These are phyloP conservation scores for Neelides sp. DNA, from an alignment of 1,140 invertebrate species.

Conservation along the genomic window DNA sequence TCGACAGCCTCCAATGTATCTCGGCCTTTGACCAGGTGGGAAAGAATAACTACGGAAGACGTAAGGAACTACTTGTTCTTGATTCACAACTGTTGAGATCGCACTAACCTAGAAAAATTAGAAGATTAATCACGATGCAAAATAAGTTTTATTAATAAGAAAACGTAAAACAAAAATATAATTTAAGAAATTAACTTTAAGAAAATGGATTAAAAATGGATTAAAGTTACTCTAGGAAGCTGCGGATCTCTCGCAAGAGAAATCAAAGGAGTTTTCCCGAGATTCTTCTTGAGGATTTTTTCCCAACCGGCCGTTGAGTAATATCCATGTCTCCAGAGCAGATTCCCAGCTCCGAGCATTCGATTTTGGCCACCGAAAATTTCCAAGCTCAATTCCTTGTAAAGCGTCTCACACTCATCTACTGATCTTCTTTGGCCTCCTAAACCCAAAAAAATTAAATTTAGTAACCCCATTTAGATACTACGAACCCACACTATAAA, in stretches of 20 bases:
- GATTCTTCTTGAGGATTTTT: slow-evolving; percentile 56
- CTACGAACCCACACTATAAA: background rate
- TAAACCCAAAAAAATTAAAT: slow-evolving; percentile 32
- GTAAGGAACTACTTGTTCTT: slow-evolving; percentile 63
- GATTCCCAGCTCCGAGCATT: slow-evolving; percentile 57
- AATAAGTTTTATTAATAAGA: background rate
- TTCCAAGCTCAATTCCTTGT: slow-evolving; percentile 53
- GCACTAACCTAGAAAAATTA: slow-evolving; percentile 49
- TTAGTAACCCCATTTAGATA: slow-evolving; percentile 19
- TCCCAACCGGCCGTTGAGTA: slow-evolving; percentile 82
- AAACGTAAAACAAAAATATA: background rate
- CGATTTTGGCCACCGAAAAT: slow-evolving; percentile 60
- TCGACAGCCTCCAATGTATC: slow-evolving; percentile 62
- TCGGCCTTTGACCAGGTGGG: slow-evolving; percentile 56
- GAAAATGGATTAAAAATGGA: slow-evolving; percentile 3
- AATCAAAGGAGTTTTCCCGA: slow-evolving; percentile 54
- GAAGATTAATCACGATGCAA: background rate
- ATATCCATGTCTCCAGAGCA: slow-evolving; percentile 77
- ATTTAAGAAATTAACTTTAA: slow-evolving; percentile 5
- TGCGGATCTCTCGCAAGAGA: slow-evolving; percentile 46
- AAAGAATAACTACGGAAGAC: slow-evolving; percentile 81
- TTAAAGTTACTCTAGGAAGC: slow-evolving; percentile 48
- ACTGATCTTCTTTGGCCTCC: slow-evolving; percentile 47
- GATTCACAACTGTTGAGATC: slow-evolving; percentile 70
- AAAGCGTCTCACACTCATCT: slow-evolving; percentile 50